A percentile compares a stretch with the other conserved stretches of the same genome.
These are phyloP conservation scores for Notothenia coriiceps DNA, from an alignment of 2,113 vertebrate genomes.

Conservation along the genomic window DNA sequence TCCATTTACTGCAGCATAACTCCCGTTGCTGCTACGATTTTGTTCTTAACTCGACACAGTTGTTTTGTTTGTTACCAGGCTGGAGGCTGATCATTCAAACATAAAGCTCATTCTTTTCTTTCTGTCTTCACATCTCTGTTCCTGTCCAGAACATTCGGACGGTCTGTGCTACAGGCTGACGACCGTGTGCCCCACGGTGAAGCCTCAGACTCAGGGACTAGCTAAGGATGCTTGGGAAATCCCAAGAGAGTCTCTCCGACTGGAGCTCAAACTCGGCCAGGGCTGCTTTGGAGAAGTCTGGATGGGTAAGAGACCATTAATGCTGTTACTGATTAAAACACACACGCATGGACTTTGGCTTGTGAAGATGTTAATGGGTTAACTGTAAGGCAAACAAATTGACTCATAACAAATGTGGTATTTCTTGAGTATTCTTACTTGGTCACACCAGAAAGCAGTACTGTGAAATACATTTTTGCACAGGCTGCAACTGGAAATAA, in stretches of 20 bases:
- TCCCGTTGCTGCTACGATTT: background rate
- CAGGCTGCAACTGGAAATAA: background rate
- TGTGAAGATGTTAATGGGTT: background rate
- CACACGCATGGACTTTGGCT: background rate
- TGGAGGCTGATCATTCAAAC: background rate
- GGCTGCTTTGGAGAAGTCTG: constrained; percentile 99
- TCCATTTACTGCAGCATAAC: background rate
- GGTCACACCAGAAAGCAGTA: background rate
- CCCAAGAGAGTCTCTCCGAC: constrained; percentile 93
- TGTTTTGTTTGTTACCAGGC: background rate
- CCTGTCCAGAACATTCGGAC: constrained; percentile 91
- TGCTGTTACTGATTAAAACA: background rate
- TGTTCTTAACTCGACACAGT: background rate
- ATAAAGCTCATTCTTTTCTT: background rate
- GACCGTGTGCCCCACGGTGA: constrained; percentile 96
- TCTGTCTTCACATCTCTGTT: background rate
- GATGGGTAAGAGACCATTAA: constrained; percentile 91
- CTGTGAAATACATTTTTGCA: background rate
- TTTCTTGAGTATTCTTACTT: background rate
- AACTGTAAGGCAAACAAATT: background rate
- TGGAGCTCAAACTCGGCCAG: constrained; percentile 97
- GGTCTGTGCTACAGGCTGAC: constrained; percentile 97
- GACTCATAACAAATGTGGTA: background rate
- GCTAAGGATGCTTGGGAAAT: constrained; percentile 99
- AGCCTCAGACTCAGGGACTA: constrained; percentile 98